Base-by-base conservation (phyloP, 2,113 vertebrate genomes). In the Erpornis zantholeuca region DNA sequence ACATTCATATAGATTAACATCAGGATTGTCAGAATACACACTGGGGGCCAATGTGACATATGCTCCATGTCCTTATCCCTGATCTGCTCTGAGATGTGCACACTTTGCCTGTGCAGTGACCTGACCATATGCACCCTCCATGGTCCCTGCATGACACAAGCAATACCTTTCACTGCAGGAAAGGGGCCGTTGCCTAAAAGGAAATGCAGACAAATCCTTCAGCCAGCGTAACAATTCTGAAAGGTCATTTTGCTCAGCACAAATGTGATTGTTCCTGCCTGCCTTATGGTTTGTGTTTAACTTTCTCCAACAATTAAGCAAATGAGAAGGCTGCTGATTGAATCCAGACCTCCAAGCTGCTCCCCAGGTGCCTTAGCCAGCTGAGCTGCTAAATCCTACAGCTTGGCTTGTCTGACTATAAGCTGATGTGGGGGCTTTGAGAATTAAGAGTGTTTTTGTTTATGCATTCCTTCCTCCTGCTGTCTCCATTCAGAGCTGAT, bases 291-390 rank as follows among this genome's bases (percentile, higher is more conserved):
- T 95, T 95, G 49, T 76, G 69, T 96, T 97, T 96, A 96, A 94
- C 90, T 94, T 95, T 95, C 93, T 96, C 88, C 72, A 93, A 92
- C 90, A 96, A 97, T 94, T 96, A 96, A 93, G 88, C 81, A 96
- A 96, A 97, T 92, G 61, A 96, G 72, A 92, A 83, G 79, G 31
- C 83, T 80, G 76, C 70, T 94, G 88, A 95, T 95, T 96, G 90
- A 96, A 94, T 95, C 90, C 97, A 97, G 92, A 79, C 88, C 84
- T 86, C 80, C 15, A 35, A 93, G 86, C 83, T 76, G 80, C 82
- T 93, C 76, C 87, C 92, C 93, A 97, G 96, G 96, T 97, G 96
- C 90, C 88, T 94, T 57, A 93, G 93, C 88, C 96, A 97, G 95
- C 88, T 96, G 90, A 97, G 92, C 93, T 93, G 96, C 94, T 97